Evolutionary conservation across 2,797 vertebrate genomes (phyloP).

Genomic region (Pantherophis vulpinus): DNA sequence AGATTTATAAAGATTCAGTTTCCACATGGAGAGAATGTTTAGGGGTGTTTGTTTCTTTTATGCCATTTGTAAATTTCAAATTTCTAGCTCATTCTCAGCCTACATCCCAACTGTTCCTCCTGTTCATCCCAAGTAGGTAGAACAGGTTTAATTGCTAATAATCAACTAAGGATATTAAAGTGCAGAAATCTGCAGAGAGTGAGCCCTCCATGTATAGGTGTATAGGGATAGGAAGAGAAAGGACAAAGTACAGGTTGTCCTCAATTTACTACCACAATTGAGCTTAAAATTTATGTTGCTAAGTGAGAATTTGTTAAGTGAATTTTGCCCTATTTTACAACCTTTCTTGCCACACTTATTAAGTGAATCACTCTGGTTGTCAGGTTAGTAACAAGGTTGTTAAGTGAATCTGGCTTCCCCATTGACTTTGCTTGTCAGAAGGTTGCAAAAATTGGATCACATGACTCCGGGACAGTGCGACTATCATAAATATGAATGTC

Average conservation of each 20-base stretch:
- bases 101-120: not conserved
- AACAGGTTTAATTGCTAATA: not conserved
- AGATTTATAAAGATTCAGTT: not conserved
- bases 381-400: not conserved
- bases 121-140: not conserved
- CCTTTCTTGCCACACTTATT: not conserved
- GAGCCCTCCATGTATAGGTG: not conserved
- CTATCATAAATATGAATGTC: not conserved
- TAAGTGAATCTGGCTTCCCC: not conserved
- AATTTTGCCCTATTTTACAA: not conserved
- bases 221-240: not conserved
- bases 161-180: not conserved
- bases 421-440: not conserved
- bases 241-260: not conserved
- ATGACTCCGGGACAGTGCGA: not conserved
- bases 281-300: not conserved
- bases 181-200: not conserved
- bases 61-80: not conserved
- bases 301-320: not conserved
- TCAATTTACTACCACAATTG: not conserved
- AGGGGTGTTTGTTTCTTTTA: not conserved
- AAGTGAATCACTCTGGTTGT: not conserved
- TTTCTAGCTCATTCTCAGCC: not conserved
- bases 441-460: not conserved
- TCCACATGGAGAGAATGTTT: not conserved